Evolutionary conservation across 1,140 invertebrate genomes (phyloP).

Genomic region (Neodiprion virginianus): DNA sequence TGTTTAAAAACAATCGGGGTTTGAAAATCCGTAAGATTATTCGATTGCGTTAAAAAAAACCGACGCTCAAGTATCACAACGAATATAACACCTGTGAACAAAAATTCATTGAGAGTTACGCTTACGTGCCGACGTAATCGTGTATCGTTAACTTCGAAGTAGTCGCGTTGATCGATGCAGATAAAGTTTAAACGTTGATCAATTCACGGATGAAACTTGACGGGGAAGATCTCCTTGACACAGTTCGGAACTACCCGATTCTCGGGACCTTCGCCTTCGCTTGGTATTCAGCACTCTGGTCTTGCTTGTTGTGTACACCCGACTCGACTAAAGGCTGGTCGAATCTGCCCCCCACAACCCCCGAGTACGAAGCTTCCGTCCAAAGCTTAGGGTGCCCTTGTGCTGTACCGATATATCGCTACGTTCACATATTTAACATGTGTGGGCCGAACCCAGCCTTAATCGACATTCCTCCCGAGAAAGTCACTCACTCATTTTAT

Average conservation of each 20-base stretch:
- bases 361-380: not conserved
- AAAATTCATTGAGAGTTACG: too few species aligned
- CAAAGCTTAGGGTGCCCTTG: not conserved
- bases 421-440: not conserved
- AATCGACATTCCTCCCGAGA: constrained; percentile 39
- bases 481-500: constrained; percentile 28
- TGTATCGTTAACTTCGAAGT: too few species aligned
- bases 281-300: not conserved
- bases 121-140: too few species aligned
- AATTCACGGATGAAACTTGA: not conserved
- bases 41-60: too few species aligned
- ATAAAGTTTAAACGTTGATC: not conserved
- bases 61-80: too few species aligned
- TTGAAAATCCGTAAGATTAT: too few species aligned
- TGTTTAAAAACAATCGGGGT: too few species aligned
- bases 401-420: not conserved
- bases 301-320: not conserved
- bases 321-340: not conserved
- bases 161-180: too few species aligned
- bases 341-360: not conserved
- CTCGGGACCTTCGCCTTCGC: not conserved
- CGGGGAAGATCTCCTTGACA: not conserved
- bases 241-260: not conserved
- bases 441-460: not conserved
- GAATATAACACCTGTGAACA: too few species aligned